A percentile compares a stretch with the other conserved stretches of the same genome.
phyloP scores from a whole-genome alignment of 2,888 invertebrate species.

The Heliconius aoede region DNA sequence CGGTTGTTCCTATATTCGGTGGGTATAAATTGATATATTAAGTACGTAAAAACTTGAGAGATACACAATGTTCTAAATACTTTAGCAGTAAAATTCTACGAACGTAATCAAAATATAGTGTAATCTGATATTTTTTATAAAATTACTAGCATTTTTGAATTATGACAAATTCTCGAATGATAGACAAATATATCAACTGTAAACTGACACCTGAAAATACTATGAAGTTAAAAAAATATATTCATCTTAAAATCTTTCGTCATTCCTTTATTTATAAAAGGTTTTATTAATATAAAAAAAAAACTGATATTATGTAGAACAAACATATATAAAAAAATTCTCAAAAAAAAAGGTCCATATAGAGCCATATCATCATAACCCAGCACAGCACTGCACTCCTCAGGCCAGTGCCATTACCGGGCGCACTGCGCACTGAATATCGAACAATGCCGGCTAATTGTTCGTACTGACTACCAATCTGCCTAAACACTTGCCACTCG shows the following conservation, averaged over 20 bases:
- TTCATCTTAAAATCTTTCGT: too few relatives aligned
- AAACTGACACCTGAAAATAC: too few relatives aligned
- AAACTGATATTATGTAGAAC: not conserved
- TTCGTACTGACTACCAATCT: constrained; percentile 55
- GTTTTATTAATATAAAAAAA: too few relatives aligned
- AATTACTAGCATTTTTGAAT: too few relatives aligned
- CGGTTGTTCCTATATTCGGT: too few relatives aligned
- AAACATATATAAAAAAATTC: not conserved
- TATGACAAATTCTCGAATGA: too few relatives aligned
- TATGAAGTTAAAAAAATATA: too few relatives aligned
- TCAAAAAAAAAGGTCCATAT: not conserved
- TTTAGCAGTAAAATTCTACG: not conserved
- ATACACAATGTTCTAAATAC: not conserved
- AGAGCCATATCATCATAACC: constrained; percentile 13
- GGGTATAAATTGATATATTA: too few relatives aligned
- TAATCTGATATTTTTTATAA: too few relatives aligned
- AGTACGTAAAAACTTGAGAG: not conserved
- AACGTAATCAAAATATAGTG: too few relatives aligned
- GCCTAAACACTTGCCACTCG: constrained; percentile 50
- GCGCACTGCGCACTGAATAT: constrained; percentile 76
- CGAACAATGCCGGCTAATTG: constrained; percentile 79
- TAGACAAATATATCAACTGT: too few relatives aligned
- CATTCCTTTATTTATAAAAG: too few relatives aligned
- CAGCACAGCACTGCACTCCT: not conserved
- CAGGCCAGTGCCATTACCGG: constrained; percentile 30